These are phyloP conservation scores for Manis crassicaudata DNA, from an alignment of 2,797 vertebrate genomes.

Conservation along the genomic window DNA sequence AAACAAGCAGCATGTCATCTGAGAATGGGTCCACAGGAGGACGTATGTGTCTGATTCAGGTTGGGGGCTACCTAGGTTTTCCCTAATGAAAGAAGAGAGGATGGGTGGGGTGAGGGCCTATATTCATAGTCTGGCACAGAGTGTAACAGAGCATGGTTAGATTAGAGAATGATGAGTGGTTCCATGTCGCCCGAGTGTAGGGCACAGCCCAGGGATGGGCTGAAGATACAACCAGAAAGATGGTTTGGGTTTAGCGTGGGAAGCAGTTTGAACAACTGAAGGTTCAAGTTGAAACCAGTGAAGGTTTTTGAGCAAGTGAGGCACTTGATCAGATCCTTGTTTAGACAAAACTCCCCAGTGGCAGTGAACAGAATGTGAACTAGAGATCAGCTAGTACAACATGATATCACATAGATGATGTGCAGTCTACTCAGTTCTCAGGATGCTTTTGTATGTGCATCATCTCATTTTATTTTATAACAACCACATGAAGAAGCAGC, in stretches of 20 bases:
- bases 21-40: neutral
- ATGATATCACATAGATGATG: neutral
- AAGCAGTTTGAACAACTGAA: neutral
- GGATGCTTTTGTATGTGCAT: neutral
- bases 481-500: neutral
- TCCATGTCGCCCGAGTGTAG: neutral
- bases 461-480: neutral
- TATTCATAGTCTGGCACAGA: neutral
- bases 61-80: neutral
- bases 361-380: neutral
- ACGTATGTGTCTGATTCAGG: neutral
- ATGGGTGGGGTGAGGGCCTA: neutral
- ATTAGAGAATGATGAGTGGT: neutral
- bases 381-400: neutral
- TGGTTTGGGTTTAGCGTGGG: conserved; percentile 5
- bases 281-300: neutral
- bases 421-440: neutral
- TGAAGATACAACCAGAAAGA: neutral
- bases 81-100: neutral
- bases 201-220: neutral
- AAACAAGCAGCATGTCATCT: neutral
- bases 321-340: neutral
- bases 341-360: neutral
- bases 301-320: neutral
- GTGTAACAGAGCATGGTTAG: neutral